Evolutionary conservation across 2,888 invertebrate species (phyloP), one percentile per base, ranked within the genome.

Genomic region (Aporophyla nigra): DNA sequence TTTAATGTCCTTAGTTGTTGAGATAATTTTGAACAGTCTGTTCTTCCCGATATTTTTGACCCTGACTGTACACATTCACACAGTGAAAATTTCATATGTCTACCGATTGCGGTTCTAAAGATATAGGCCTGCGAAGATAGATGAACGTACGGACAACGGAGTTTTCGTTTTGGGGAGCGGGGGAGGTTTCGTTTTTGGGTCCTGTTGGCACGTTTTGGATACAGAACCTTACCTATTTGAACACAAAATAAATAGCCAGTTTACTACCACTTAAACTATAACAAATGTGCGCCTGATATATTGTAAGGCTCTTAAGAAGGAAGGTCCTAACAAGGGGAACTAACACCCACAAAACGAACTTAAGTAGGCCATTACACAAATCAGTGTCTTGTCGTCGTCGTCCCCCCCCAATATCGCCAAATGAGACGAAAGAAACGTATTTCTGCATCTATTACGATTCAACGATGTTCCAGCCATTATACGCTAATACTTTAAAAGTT

Each of bases 321-420:
- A 33, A 33, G 21, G 7, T 68, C 43, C 16, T 68, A n/a, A 46
- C 24, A 78, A 76, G 21, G 58, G 21, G 16, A 58, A 51, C n/a
- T 59, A 46, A 46, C 19, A 27, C 14, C 43, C 51, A 46, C 69
- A 46, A 53, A 75, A 75, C 33, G 5, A 65, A 49, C 33, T 33
- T 75, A 40, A 49, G 49, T 75, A 56, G 49, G 49, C 21, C 40
- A 76, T 61, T 70, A 61, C 46, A 61, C 46, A 24, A n/a, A 49
- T 61, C 53, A 46, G 19, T 70, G 33, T 76, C 27, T 27, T 46
- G 59, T 46, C n/a, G n/a, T n/a, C n/a, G n/a, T n/a, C n/a, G n/a
- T n/a, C n/a, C n/a, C n/a, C 2, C 51, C 40, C 27, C 33, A 40
- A 49, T 27, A 71, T 71, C 49, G 53, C n/a, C 40, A 54, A 78